Evolutionary conservation across 2,888 invertebrate genomes (phyloP), one percentile per base, ranked within the genome.

Genomic region (Unio delphinus): DNA sequence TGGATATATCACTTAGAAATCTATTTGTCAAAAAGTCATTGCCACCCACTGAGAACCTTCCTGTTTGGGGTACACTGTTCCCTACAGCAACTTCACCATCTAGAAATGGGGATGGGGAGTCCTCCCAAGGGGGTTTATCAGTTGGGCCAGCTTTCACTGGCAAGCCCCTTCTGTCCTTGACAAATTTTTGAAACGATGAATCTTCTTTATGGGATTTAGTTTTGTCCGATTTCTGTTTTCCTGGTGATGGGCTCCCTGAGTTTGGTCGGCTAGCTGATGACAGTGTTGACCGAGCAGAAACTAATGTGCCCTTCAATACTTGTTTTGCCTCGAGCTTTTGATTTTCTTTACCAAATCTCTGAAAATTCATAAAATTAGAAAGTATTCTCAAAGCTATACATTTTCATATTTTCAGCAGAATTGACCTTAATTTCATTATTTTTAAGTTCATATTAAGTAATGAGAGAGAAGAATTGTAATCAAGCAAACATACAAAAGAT

Each of bases 271-370:
- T 26, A 8, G 64, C 64, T 23, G 64, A 64, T 20, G 64, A 64
- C 28, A 15, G 20, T 20, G 15, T 11, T 17, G 64, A 67, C 45
- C 23, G 18, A 17, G 67, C 45, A 20, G 75, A 71, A 15, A 75
- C 69, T n/a, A 65, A 64, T 3, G 72, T 74, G 67, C 72, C 75
- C 61, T 69, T 73, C 5, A 77, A 57, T 23, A 73, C 63, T 26
- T 80, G 77, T 34, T 75, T 72, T 3, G 76, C 76, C 59, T 84
- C 80, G 23, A 72, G 68, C 59, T 74, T 78, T 23, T 79, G 68
- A 30, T 71, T 60, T 11, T 72, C 71, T 69, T 81, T 83, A 23
- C 86, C 86, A 81, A 86, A 86, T 62, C 73, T 72, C 86, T 86
- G 74, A 26, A 73, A 70, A 61, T 58, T 34, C 63, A 68, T 72